Evolutionary conservation across 1,140 invertebrate genomes (phyloP).

Genomic region (Zaprionus ornatus): DNA sequence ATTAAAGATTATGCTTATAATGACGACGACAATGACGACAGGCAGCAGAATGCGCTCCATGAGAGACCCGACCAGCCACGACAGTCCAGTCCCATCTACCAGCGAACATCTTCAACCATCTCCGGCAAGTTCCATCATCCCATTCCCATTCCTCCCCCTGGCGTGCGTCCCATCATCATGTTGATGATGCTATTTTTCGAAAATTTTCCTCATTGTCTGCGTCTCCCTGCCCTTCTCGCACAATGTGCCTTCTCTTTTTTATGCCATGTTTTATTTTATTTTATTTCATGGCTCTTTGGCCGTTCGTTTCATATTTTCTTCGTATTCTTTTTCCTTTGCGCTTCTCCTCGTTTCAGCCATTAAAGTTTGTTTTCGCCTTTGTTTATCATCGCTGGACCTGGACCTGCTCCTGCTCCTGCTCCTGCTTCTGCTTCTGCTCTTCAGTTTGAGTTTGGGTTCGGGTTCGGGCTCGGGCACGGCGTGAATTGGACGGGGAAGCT

Average conservation of each 20-base stretch:
- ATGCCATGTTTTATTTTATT: slow-evolving; percentile 49
- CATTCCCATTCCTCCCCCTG: not conserved
- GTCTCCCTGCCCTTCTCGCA: slow-evolving; percentile 1
- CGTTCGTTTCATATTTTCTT: slow-evolving; percentile 41
- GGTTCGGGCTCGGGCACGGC: not conserved
- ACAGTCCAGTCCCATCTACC: not conserved
- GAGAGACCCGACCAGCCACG: not conserved
- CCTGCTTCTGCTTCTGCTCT: slow-evolving; percentile 18
- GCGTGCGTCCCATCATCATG: slow-evolving; percentile 40
- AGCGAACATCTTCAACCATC: not conserved
- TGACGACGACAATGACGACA: slow-evolving; percentile 80
- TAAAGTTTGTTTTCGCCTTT: slow-evolving; percentile 58
- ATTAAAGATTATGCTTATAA: slow-evolving; percentile 82
- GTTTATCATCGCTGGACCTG: slow-evolving; percentile 30
- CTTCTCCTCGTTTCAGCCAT: slow-evolving; percentile 38
- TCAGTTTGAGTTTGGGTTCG: slow-evolving; percentile 6
- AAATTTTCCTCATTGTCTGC: slow-evolving; percentile 50
- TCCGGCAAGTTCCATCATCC: not conserved
- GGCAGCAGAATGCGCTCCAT: slow-evolving; percentile 50
- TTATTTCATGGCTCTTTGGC: slow-evolving; percentile 40
- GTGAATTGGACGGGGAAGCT: not conserved
- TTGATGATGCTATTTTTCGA: slow-evolving; percentile 76
- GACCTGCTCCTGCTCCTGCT: slow-evolving; percentile 3
- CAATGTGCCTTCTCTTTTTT: slow-evolving; percentile 19
- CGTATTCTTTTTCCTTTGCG: slow-evolving; percentile 5